Conservation (phyloP, 2,113 vertebrate genomes). For the Hydropotes inermis region DNA sequence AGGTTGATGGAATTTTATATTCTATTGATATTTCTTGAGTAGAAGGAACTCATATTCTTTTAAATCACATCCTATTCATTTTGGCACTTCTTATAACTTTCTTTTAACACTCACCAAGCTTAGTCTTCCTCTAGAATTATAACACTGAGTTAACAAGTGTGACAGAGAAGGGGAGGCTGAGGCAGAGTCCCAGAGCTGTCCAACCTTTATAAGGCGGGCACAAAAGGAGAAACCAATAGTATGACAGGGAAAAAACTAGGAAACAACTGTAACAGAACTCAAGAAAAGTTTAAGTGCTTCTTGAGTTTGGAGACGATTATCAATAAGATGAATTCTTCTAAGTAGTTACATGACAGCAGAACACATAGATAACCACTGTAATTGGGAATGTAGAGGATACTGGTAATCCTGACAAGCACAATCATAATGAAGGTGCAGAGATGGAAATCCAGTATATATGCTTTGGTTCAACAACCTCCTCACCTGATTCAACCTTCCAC, state of each 20-base stretch:
- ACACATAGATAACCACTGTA: neutral
- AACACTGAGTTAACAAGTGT: neutral
- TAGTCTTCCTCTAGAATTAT: neutral
- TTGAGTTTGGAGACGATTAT: neutral
- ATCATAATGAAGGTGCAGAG: neutral
- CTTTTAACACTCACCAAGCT: neutral
- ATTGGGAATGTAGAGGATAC: neutral
- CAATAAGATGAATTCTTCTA: neutral
- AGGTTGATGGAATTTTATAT: neutral
- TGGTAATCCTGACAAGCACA: neutral
- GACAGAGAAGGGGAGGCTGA: neutral
- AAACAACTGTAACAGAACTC: neutral
- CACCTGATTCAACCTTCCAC: neutral
- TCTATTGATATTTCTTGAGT: neutral
- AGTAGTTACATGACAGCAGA: neutral
- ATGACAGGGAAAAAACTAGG: neutral
- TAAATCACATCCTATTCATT: neutral
- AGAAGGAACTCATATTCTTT: neutral
- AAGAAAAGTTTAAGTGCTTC: neutral
- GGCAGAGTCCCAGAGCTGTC: neutral
- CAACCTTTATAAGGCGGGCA: neutral
- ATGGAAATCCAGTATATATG: neutral
- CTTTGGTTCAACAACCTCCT: neutral
- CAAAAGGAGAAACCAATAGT: neutral
- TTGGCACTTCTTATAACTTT: neutral